Evolutionary conservation across 2,797 vertebrate genomes (phyloP), one percentile per base, ranked within the genome.

Genomic region (Tokudaia muenninki): DNA sequence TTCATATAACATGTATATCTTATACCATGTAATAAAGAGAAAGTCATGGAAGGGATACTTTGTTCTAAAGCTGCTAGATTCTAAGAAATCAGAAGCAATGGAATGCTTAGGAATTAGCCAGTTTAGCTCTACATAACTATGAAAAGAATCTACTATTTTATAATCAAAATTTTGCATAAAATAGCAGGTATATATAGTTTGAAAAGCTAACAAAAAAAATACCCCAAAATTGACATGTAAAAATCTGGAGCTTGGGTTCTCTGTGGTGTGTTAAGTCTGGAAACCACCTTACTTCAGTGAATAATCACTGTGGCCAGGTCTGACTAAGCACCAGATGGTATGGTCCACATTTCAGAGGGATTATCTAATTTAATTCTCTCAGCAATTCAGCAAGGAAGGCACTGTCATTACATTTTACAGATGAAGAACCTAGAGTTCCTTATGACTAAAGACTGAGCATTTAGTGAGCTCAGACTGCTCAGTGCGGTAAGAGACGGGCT

Each of bases 71-170:
- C 59, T 90, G 78, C 50, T 77, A 47, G 74, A 47, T 77, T 29
- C 79, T 91, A 74, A n/a, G 82, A 96, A 97, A 97, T 95, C 91
- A 92, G 44, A 95, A 94, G 50, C 59, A 92, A 72, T 57, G 12
- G 92, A 96, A 95, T 59, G 87, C 59, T 94, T 55, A 80, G 86
- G 93, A 80, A 79, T 96, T 57, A 91, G 94, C 92, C 92, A 96
- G 80, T 37, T 97, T 44, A 50, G 59, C 72, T 94, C 82, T 92
- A 81, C 52, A n/a, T 80, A 80, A 94, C 94, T 97, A 89, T 90
- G 89, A 95, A 97, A 97, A 97, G 96, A 97, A 97, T 26, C 61
- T 63, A 97, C 74, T 89, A 97, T 97, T 97, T 97, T 80, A 96
- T 74, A 83, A 95, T 96, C 63, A 97, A 97, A 97, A 90, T 97